These are phyloP conservation scores for Poeciliopsis retropinna DNA, from an alignment of 2,113 vertebrate genomes.

Conservation along the genomic window DNA sequence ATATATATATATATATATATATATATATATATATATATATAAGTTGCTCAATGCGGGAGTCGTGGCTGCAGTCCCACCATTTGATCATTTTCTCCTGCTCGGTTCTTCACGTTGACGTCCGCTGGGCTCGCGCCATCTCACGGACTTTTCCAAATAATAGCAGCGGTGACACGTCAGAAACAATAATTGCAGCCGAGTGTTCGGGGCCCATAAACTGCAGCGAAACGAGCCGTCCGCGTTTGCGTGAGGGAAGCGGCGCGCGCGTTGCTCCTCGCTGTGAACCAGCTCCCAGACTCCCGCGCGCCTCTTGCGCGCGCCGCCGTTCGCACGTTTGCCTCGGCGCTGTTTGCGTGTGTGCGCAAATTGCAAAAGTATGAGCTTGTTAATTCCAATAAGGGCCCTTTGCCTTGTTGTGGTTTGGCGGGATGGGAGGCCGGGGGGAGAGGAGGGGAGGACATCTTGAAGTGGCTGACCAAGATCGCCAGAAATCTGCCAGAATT, in stretches of 20 bases:
- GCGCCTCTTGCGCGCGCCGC: constrained; percentile 11
- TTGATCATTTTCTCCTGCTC: background rate
- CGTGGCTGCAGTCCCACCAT: too few relatives aligned
- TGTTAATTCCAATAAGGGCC: constrained; percentile 81
- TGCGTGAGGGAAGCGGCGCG: constrained; percentile 40
- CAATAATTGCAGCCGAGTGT: constrained; percentile 66
- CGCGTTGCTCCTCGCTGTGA: constrained; percentile 32
- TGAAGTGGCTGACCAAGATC: constrained; percentile 79
- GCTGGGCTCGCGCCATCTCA: constrained; percentile 60
- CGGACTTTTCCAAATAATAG: constrained; percentile 68
- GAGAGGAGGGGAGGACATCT: constrained; percentile 67
- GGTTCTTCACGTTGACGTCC: constrained; percentile 37
- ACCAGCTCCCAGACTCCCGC: constrained; percentile 25
- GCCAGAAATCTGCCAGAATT: constrained; percentile 76
- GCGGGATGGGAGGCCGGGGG: constrained; percentile 68
- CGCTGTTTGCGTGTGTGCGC: constrained; percentile 68
- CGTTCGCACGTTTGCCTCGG: constrained; percentile 38
- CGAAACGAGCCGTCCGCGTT: constrained; percentile 47
- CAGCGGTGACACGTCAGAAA: constrained; percentile 70
- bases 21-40: too few relatives aligned
- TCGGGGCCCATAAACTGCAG: constrained; percentile 65
- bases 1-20: too few relatives aligned
- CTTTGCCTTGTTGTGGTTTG: constrained; percentile 81
- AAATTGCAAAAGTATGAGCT: constrained; percentile 82
- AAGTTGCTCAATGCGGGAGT: too few relatives aligned